These are phyloP conservation scores for Menidia beryllina DNA, from an alignment of 2,113 vertebrate species.

Conservation along the genomic window DNA sequence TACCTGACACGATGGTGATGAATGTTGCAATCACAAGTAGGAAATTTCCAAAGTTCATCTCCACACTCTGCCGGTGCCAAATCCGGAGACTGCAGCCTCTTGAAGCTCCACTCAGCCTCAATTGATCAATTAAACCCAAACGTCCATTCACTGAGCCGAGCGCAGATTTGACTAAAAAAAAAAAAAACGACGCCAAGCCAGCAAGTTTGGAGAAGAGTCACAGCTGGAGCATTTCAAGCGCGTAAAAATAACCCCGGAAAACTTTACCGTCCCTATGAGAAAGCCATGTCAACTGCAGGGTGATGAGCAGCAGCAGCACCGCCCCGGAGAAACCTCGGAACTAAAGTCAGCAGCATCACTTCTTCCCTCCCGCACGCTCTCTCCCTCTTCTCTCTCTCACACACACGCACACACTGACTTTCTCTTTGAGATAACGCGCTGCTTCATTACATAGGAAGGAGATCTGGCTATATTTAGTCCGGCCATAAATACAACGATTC, in stretches of 20 bases:
- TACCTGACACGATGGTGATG: slow-evolving; percentile 69
- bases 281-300: slow-evolving; percentile 52
- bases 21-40: slow-evolving; percentile 60
- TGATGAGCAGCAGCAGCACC: slow-evolving; percentile 40
- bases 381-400: no score
- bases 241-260: slow-evolving; percentile 52
- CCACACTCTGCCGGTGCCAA: slow-evolving; percentile 49
- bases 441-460: slow-evolving; percentile 11
- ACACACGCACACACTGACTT: slow-evolving; percentile 3
- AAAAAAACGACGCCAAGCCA: background rate
- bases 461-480: slow-evolving; percentile 40
- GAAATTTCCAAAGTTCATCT: slow-evolving; percentile 75
- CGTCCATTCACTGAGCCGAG: slow-evolving; percentile 1
- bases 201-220: slow-evolving; percentile 11
- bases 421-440: slow-evolving; percentile 27
- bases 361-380: slow-evolving; percentile 47
- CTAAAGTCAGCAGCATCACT: slow-evolving; percentile 67
- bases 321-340: slow-evolving; percentile 50
- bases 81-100: slow-evolving; percentile 35
- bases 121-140: slow-evolving; percentile 16
- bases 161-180: background rate
- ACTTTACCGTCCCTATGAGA: slow-evolving; percentile 62
- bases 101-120: slow-evolving; percentile 22
- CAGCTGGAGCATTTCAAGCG: slow-evolving; percentile 53
- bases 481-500: slow-evolving; percentile 40